phyloP scores from a whole-genome alignment of 2,113 vertebrate species.

The Pelusios castaneus region DNA sequence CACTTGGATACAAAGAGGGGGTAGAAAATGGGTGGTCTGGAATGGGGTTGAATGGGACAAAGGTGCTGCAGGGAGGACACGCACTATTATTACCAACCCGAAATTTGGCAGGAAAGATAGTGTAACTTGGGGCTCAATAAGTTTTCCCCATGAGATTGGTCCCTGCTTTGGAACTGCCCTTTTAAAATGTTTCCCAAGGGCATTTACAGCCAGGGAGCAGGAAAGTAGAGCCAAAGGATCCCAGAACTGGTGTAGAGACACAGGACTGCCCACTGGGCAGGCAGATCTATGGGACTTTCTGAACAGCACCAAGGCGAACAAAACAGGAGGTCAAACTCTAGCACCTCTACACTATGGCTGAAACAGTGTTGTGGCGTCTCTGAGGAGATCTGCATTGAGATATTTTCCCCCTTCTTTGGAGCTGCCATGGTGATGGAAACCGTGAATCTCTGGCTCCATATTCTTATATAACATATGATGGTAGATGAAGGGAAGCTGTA shows the following conservation, averaged over 20 bases:
- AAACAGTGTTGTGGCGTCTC: not conserved
- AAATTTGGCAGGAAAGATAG: not conserved
- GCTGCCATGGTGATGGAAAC: not conserved
- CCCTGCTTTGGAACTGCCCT: fast-evolving
- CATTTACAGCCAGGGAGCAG: not conserved
- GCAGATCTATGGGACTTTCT: not conserved
- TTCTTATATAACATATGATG: not conserved
- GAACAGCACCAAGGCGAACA: not conserved
- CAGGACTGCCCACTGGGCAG: not conserved
- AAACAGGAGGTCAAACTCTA: not conserved
- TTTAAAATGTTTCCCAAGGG: not conserved
- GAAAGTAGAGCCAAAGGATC: not conserved
- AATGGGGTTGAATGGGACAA: not conserved
- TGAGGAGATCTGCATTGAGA: not conserved
- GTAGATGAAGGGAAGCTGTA: not conserved
- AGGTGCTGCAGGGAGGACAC: fast-evolving
- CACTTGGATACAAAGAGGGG: not conserved
- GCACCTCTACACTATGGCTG: not conserved
- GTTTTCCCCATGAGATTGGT: not conserved
- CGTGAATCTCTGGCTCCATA: not conserved
- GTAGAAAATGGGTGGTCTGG: not conserved
- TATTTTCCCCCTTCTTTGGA: not conserved
- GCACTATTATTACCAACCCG: not conserved
- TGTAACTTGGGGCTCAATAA: not conserved
- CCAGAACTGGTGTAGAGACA: not conserved